phyloP scores from a whole-genome alignment of 1,140 invertebrate species.

The Chionoecetes opilio region DNA sequence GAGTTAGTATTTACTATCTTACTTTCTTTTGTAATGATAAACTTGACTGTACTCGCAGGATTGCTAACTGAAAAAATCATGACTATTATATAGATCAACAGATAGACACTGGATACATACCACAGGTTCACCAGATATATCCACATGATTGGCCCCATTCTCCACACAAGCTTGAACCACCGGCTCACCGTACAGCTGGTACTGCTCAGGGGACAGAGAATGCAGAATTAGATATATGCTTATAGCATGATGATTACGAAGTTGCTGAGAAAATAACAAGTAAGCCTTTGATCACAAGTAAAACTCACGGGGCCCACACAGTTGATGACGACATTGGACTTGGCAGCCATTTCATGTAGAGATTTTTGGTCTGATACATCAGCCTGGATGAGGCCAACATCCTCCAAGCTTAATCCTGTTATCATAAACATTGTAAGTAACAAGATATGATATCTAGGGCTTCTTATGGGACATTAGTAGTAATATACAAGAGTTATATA shows the following conservation, averaged over 20 bases:
- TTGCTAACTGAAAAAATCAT: no score
- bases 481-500: no score
- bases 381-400: slow-evolving; percentile 90
- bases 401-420: slow-evolving; percentile 83
- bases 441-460: no score
- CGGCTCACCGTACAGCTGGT: slow-evolving; percentile 93
- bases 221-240: no score
- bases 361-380: slow-evolving; percentile 90
- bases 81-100: no score
- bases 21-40: no score
- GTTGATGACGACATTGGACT: slow-evolving; percentile 91
- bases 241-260: not conserved
- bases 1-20: no score
- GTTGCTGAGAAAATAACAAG: not conserved
- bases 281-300: not conserved
- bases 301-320: slow-evolving; percentile 91
- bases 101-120: slow-evolving; percentile 35
- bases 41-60: no score
- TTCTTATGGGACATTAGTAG: no score
- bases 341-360: slow-evolving; percentile 90
- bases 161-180: slow-evolving; percentile 96
- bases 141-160: slow-evolving; percentile 92
- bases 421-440: not conserved
- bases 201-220: slow-evolving; percentile 83
- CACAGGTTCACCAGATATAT: slow-evolving; percentile 94